phyloP scores from a whole-genome alignment of 2,888 invertebrate species.

The Dicycla oo region DNA sequence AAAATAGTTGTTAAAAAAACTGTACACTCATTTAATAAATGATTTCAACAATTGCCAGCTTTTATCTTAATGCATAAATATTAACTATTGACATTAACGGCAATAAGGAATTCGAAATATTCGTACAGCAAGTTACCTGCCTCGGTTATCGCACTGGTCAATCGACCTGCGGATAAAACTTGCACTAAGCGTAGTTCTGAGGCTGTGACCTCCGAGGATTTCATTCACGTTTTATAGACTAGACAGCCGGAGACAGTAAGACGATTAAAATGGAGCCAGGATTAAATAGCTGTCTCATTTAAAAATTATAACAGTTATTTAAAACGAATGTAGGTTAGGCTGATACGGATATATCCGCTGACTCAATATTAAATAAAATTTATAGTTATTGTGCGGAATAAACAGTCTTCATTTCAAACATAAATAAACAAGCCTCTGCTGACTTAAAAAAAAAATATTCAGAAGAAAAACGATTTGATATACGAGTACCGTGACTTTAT shows the following conservation, averaged over 20 bases:
- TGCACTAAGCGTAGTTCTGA: slow-evolving; percentile 27
- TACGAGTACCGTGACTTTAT: slow-evolving; percentile 10
- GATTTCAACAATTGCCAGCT: slow-evolving; percentile 7
- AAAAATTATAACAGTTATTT: slow-evolving; percentile 13
- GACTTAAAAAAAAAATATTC: not conserved
- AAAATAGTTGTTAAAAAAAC: slow-evolving; percentile 5
- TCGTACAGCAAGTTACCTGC: slow-evolving; percentile 52
- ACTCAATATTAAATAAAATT: slow-evolving; percentile 10
- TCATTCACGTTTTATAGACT: slow-evolving; percentile 27
- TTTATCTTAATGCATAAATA: slow-evolving; percentile 12
- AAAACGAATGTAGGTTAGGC: slow-evolving; percentile 10
- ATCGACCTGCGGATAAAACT: slow-evolving; percentile 57
- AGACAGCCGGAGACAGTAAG: slow-evolving; percentile 22
- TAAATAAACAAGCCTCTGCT: slow-evolving; percentile 8
- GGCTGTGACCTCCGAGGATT: slow-evolving; percentile 48
- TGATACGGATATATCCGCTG: not conserved
- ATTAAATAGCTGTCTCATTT: slow-evolving; percentile 17
- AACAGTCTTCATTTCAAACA: slow-evolving; percentile 22
- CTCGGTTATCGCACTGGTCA: slow-evolving; percentile 55
- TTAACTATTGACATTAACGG: slow-evolving; percentile 24
- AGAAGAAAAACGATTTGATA: slow-evolving; percentile 6
- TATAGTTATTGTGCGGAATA: slow-evolving; percentile 15
- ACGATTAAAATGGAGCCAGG: slow-evolving; percentile 21
- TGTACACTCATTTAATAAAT: slow-evolving; percentile 1
- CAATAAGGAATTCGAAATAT: slow-evolving; percentile 57